phyloP scores from a whole-genome alignment of 2,888 invertebrate genomes.

The Sphecodes monilicornis region DNA sequence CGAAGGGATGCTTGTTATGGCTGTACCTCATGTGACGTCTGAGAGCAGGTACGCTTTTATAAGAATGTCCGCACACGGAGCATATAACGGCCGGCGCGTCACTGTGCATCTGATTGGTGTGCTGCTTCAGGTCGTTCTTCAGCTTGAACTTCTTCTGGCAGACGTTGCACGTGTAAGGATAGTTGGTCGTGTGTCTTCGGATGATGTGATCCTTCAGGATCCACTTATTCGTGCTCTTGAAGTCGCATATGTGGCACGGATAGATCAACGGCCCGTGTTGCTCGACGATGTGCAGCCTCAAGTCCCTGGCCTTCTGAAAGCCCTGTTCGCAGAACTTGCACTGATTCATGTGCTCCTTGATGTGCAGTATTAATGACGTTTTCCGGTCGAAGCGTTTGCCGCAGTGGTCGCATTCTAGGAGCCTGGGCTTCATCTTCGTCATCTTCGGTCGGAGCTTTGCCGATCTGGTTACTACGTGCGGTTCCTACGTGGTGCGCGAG shows the following conservation, averaged over 20 bases:
- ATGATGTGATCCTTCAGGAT: conserved; percentile 64
- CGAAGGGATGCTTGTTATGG: conserved; percentile 72
- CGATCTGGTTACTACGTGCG: too few species aligned
- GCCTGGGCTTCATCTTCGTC: background rate
- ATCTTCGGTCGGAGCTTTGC: background rate
- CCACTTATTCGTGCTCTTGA: conserved; percentile 65
- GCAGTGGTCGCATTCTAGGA: conserved; percentile 53
- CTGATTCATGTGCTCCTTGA: conserved; percentile 52
- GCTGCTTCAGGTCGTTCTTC: conserved; percentile 64
- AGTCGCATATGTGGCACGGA: conserved; percentile 63
- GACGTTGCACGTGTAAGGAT: conserved; percentile 47
- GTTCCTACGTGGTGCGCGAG: background rate
- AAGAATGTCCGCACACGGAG: conserved; percentile 73
- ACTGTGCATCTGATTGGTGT: conserved; percentile 60
- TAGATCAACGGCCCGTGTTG: conserved; percentile 55
- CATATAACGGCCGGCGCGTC: conserved; percentile 70
- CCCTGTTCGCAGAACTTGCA: conserved; percentile 53
- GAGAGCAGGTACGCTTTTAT: conserved; percentile 71
- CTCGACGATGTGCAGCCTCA: conserved; percentile 45
- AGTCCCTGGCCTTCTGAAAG: conserved; percentile 65
- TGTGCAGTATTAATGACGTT: conserved; percentile 42
- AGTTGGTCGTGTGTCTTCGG: conserved; percentile 57
- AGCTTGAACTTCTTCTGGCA: conserved; percentile 65
- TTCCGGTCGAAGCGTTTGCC: conserved; percentile 51
- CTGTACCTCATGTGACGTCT: conserved; percentile 75